phyloP scores from a whole-genome alignment of 2,113 vertebrate genomes.

The Dasyornis broadbenti region DNA sequence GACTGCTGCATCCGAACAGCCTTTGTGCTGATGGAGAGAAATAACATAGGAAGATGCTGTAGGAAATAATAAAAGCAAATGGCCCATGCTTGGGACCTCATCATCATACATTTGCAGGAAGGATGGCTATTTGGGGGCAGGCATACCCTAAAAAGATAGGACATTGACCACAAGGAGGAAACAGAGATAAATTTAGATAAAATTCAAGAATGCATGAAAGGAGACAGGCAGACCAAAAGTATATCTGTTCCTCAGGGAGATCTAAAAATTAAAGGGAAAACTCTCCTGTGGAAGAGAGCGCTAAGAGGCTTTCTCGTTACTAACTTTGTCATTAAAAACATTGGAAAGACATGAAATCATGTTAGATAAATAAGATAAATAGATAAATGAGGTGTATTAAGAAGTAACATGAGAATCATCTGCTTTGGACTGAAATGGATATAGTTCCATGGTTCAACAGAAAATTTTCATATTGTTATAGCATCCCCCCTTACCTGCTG shows the following conservation, averaged over 20 bases:
- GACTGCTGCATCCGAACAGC: not conserved
- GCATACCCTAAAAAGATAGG: not conserved
- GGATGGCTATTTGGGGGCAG: not conserved
- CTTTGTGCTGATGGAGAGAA: not conserved
- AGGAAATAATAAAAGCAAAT: not conserved
- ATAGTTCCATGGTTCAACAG: not conserved
- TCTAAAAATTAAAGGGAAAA: not conserved
- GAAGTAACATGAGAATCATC: not conserved
- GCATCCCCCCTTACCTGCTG: not conserved
- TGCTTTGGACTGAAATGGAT: not conserved
- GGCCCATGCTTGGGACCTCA: rapidly evolving
- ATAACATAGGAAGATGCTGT: not conserved
- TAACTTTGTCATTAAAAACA: not conserved
- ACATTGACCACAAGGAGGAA: not conserved
- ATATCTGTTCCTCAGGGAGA: not conserved
- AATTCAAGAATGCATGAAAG: not conserved
- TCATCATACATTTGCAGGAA: not conserved
- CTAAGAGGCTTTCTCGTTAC: not conserved
- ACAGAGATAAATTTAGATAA: not conserved
- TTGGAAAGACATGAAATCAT: not conserved
- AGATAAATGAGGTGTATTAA: not conserved
- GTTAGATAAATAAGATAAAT: not conserved
- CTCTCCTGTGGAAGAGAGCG: not conserved
- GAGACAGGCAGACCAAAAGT: not conserved
- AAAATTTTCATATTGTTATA: not conserved